Conservation (phyloP, 2,888 invertebrate genomes). For the Macaria liturata region DNA sequence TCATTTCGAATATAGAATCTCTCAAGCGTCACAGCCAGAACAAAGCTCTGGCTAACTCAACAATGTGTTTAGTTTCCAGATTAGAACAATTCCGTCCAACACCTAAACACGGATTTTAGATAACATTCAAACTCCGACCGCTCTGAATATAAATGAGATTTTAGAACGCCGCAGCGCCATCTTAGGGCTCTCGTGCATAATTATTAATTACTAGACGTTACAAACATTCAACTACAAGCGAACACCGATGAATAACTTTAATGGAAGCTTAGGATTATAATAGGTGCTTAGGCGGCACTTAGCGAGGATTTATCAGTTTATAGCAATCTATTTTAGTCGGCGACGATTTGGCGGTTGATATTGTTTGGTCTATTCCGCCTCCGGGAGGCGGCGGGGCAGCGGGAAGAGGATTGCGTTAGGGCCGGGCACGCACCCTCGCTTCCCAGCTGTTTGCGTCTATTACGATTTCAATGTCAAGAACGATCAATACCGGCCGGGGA, state of each 20-base stretch:
- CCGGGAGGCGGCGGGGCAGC: conserved; percentile 30
- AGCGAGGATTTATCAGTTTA: conserved; percentile 35
- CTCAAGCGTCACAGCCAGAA: conserved; percentile 55
- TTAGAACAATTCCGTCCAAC: conserved; percentile 79
- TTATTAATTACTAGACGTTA: conserved; percentile 76
- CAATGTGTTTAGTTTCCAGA: conserved; percentile 82
- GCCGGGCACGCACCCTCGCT: conserved; percentile 68
- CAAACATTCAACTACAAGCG: conserved; percentile 60
- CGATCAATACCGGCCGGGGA: conserved; percentile 80
- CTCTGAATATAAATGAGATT: conserved; percentile 82
- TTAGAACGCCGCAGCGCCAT: conserved; percentile 69
- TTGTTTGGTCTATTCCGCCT: conserved; percentile 25
- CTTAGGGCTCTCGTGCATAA: conserved; percentile 75
- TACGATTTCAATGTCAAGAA: conserved; percentile 82
- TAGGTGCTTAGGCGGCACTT: conserved; percentile 30
- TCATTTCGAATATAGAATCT: conserved; percentile 54
- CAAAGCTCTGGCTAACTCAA: conserved; percentile 74
- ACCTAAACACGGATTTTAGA: conserved; percentile 83
- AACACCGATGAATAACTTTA: conserved; percentile 63
- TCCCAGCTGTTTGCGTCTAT: conserved; percentile 80
- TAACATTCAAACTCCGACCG: conserved; percentile 81
- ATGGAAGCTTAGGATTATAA: conserved; percentile 53
- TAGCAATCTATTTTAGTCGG: conserved; percentile 24
- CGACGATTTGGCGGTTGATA: conserved; percentile 33
- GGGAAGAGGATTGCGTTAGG: conserved; percentile 58